Evolutionary conservation across 2,797 vertebrate species (phyloP), one percentile per base, ranked within the genome.

Genomic region (Thunnus albacares): DNA sequence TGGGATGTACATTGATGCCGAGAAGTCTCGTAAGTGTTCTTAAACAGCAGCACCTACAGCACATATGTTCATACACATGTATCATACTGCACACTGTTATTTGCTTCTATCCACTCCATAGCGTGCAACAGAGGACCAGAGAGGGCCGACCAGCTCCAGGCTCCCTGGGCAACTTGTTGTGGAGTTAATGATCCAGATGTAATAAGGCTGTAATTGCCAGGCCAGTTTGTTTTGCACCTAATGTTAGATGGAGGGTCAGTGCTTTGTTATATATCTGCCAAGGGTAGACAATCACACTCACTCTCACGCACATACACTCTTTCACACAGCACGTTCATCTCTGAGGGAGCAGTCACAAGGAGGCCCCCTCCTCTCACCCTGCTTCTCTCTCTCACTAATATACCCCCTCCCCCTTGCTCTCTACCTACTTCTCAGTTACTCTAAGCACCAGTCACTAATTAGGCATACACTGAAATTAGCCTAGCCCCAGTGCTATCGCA

Each of bases 171-270:
- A 89, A 89, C 92, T 90, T 89, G 87, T 92, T 93, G 89, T 91
- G 83, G 83, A 93, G 86, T 93, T 94, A 93, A 93, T 94, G 91
- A 93, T 93, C 87, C 89, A 90, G 89, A 87, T 91, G 91, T 93
- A 93, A 94, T 93, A 91, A 92, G 87, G 80, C 79, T 90, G 73
- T 92, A 95, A 94, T 93, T 93, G 88, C 83, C 78, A 71, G 90
- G 74, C 85, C 83, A 85, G 89, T 93, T 93, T 91, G 90, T 89
- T 93, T 93, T 92, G 86, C 85, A 75, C 80, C 85, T 93, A 86
- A 92, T 93, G 90, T 91, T 87, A 89, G 87, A 93, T 87, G 73
- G 80, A 92, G 84, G 87, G 90, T 93, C 91, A 91, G 87, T 87
- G 90, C 76, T 88, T 92, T 93, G 89, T 90, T 92, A 86, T 89